These are phyloP conservation scores for Sphaerophoria rueppellii DNA, from an alignment of 2,888 invertebrate species.

Conservation along the genomic window DNA sequence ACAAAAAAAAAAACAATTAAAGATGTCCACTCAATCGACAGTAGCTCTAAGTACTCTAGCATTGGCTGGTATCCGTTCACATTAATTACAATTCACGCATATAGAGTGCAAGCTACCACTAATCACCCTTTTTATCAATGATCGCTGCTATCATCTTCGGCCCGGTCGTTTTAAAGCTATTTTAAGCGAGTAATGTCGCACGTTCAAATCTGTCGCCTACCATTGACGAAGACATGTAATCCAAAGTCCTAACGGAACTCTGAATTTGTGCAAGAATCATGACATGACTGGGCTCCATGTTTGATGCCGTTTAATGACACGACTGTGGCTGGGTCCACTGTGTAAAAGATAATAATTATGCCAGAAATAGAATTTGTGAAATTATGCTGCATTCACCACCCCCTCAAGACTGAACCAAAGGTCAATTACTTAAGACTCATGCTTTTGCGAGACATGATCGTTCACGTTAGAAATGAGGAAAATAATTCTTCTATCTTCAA, in stretches of 20 bases:
- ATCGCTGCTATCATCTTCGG: slow-evolving; percentile 34
- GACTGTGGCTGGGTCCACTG: slow-evolving; percentile 41
- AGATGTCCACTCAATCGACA: too few relatives aligned
- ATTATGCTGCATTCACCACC: slow-evolving; percentile 44
- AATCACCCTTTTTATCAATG: slow-evolving; percentile 34
- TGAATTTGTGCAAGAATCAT: slow-evolving; percentile 37
- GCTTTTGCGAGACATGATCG: slow-evolving; percentile 2
- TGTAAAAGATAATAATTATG: slow-evolving; percentile 48
- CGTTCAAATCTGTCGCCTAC: slow-evolving; percentile 22
- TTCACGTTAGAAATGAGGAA: slow-evolving; percentile 46
- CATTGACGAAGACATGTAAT: neutral
- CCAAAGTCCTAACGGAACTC: slow-evolving; percentile 53
- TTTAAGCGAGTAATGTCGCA: slow-evolving; percentile 41
- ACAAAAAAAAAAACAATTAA: too few relatives aligned
- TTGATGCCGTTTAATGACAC: slow-evolving; percentile 25
- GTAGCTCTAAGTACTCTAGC: too few relatives aligned
- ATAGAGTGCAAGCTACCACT: neutral
- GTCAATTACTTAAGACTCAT: slow-evolving; percentile 46
- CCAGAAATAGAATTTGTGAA: slow-evolving; percentile 50
- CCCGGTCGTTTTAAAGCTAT: slow-evolving; percentile 9
- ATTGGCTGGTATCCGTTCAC: neutral
- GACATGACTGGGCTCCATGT: slow-evolving; percentile 25
- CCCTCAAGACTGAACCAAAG: slow-evolving; percentile 33
- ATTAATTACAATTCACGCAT: slow-evolving; percentile 42
- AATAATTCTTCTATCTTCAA: slow-evolving; percentile 20